Evolutionary conservation across 2,888 invertebrate species (phyloP).

Genomic region (Liopterus haemorrhoidalis): DNA sequence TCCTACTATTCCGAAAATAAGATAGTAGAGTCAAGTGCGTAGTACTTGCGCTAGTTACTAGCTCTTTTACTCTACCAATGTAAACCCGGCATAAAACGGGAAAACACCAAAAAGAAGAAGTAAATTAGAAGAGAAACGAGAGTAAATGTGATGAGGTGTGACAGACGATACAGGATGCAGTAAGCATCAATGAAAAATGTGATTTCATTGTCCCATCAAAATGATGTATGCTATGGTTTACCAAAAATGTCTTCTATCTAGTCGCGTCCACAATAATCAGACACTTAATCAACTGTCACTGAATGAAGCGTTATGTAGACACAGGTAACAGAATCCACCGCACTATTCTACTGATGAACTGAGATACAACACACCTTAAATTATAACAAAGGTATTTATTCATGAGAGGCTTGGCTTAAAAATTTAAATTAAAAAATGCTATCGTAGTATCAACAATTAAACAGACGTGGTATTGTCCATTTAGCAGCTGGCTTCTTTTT

Average conservation of each 20-base stretch:
- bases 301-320: constrained; percentile 14
- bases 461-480: constrained; percentile 29
- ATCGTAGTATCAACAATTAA: constrained; percentile 33
- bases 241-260: constrained; percentile 22
- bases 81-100: no score
- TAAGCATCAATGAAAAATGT: no score
- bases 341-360: constrained; percentile 12
- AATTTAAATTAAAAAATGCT: constrained; percentile 30
- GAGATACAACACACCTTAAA: constrained; percentile 33
- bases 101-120: no score
- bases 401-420: constrained; percentile 34
- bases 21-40: no score
- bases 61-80: no score
- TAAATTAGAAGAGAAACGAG: no score
- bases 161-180: no score
- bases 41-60: no score
- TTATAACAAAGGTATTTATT: constrained; percentile 35
- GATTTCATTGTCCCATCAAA: no score
- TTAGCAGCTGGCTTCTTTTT: constrained; percentile 30
- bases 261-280: constrained; percentile 7
- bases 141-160: no score
- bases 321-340: constrained; percentile 16
- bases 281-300: constrained; percentile 1
- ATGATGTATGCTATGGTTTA: no score
- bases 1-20: no score